Evolutionary conservation across 2,797 vertebrate genomes (phyloP), one percentile per base, ranked within the genome.

Genomic region (Gymnoscopelus microlampas): DNA sequence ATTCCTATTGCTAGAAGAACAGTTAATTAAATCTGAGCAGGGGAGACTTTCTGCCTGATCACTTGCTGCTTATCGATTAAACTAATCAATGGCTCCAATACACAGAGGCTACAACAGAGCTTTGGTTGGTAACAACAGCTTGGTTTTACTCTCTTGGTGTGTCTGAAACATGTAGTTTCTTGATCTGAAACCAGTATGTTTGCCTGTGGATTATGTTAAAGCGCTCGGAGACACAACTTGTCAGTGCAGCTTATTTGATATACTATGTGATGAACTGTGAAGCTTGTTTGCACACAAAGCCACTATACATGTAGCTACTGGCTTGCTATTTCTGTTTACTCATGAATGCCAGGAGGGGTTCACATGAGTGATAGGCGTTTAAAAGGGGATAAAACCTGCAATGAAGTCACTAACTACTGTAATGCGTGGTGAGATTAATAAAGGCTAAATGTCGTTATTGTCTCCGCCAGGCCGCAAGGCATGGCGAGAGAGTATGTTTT

Each of bases 221-320:
- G 19, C n/a, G 13, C 67, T 47, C 57, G n/a, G 70, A 67, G 35
- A 67, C 49, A 68, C 3, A 73, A 59, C 32, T 58, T 78, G 70
- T 70, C 62, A 60, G 3, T 0, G 0, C 7, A 3, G 23, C 23
- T 4, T 24, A 53, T 80, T 66, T 66, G 3, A 70, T 3, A 70
- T 3, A 57, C 29, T 39, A 44, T n/a, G 5, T 32, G 58, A 60
- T 19, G 5, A 57, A 32, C 12, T 50, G 10, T 53, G 57, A 70
- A 68, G 68, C 35, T 13, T 13, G 12, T 64, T 62, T 50, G 55
- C 53, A 44, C 9, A 11, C 29, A 32, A 65, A 15, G 15, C 14
- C 11, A 53, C 56, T 62, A 53, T 15, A 75, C 66, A 58, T 26
- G 4, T 3, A 44, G 39, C 39, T 44, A 29, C 12, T 60, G 12